Percentiles rank a stretch among this genome's conserved stretches.
These are phyloP conservation scores for Nasonia longicornis DNA, from an alignment of 1,140 invertebrate genomes.

Conservation along the genomic window DNA sequence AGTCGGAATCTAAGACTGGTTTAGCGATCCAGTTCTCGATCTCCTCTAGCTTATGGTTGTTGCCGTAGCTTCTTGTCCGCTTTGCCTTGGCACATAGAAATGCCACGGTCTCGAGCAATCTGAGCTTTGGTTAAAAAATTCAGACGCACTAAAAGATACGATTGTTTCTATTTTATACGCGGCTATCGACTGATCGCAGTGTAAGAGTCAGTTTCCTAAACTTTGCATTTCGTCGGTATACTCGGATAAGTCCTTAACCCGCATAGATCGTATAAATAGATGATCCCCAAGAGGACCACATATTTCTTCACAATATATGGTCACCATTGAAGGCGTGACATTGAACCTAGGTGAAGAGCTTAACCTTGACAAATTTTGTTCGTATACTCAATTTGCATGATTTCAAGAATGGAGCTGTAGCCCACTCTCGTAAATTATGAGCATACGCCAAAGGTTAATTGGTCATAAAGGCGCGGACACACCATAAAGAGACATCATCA, in stretches of 20 bases:
- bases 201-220: background rate
- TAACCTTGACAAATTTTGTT: background rate
- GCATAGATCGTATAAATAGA: background rate
- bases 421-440: background rate
- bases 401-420: background rate
- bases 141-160: too few relatives aligned
- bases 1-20: constrained; percentile 60
- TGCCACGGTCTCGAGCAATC: background rate
- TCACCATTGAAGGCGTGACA: background rate
- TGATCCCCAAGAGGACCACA: too few relatives aligned
- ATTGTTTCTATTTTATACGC: too few relatives aligned
- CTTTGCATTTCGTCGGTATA: too few relatives aligned
- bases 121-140: background rate
- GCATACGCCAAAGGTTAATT: background rate
- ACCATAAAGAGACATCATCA: background rate
- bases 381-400: background rate
- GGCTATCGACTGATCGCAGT: background rate
- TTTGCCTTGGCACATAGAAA: constrained; percentile 28
- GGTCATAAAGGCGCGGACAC: background rate
- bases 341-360: background rate
- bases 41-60: constrained; percentile 32
- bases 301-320: background rate
- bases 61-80: background rate
- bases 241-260: background rate
- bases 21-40: constrained; percentile 55